A percentile compares a stretch with the other conserved stretches of the same genome.
phyloP scores from a whole-genome alignment of 2,888 invertebrate species.

The Stenoptilia bipunctidactyla region DNA sequence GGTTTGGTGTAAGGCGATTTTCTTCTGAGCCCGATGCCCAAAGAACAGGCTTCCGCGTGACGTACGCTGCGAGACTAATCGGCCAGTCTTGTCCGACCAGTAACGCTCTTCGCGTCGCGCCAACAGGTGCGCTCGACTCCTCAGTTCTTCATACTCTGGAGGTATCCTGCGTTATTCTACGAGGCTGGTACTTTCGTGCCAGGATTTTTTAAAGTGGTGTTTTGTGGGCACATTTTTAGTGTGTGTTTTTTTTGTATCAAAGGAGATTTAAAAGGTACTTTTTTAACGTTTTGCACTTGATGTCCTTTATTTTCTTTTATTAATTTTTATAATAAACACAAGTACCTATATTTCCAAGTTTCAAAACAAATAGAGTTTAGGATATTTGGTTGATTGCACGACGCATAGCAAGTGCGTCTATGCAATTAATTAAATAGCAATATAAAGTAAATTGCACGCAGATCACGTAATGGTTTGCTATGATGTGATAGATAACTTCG shows the following conservation, averaged over 20 bases:
- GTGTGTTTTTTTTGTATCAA: background rate
- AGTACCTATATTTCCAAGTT: no score
- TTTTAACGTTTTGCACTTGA: no score
- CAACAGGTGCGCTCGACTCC: slow-evolving; percentile 46
- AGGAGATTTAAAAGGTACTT: no score
- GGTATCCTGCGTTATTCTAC: slow-evolving; percentile 35
- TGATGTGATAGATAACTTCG: no score
- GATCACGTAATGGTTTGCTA: no score
- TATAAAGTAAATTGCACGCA: no score
- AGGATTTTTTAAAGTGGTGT: background rate
- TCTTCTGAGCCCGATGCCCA: slow-evolving; percentile 11
- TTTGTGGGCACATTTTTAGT: background rate
- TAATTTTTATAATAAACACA: no score
- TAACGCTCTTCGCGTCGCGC: slow-evolving; percentile 58
- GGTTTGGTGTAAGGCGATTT: background rate
- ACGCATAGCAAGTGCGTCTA: no score
- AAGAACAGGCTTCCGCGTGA: slow-evolving; percentile 66
- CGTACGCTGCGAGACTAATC: slow-evolving; percentile 53
- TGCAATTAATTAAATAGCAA: no score
- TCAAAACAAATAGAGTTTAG: no score
- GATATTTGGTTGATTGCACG: no score
- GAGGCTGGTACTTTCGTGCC: slow-evolving; percentile 25
- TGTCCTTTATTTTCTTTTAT: no score
- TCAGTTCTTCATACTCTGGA: slow-evolving; percentile 7
- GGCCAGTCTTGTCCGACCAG: slow-evolving; percentile 44